A percentile compares a stretch with the other conserved stretches of the same genome.
phyloP scores from a whole-genome alignment of 2,113 vertebrate genomes.

The Cheirogaleus medius region DNA sequence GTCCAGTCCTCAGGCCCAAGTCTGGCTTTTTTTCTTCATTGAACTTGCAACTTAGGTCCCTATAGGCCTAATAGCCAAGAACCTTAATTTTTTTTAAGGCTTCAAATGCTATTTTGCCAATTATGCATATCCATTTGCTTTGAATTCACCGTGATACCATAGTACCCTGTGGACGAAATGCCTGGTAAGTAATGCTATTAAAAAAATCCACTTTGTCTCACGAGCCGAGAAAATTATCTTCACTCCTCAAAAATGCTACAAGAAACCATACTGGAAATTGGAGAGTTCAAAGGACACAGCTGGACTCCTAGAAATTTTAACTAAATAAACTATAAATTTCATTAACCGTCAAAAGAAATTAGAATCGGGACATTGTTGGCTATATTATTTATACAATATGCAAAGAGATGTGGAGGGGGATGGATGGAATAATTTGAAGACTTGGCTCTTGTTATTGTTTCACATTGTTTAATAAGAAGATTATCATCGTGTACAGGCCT shows the following conservation, averaged over 20 bases:
- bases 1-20: background rate
- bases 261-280: background rate
- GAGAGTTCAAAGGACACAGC: background rate
- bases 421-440: background rate
- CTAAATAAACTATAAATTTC: background rate
- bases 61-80: background rate
- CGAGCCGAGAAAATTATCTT: background rate
- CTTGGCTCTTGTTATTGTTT: background rate
- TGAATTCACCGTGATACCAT: background rate
- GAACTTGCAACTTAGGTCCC: background rate
- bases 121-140: background rate
- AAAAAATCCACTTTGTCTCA: background rate
- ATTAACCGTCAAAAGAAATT: background rate
- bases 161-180: background rate
- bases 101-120: background rate
- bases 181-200: background rate
- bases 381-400: background rate
- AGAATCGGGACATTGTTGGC: background rate
- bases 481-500: slow-evolving; percentile 16
- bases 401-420: background rate
- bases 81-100: background rate
- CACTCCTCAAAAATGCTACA: background rate
- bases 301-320: background rate
- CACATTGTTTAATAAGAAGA: slow-evolving; percentile 32
- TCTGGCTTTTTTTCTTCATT: background rate